These are phyloP conservation scores for Periophthalmus modestus DNA, from an alignment of 2,113 vertebrate species.

Conservation along the genomic window DNA sequence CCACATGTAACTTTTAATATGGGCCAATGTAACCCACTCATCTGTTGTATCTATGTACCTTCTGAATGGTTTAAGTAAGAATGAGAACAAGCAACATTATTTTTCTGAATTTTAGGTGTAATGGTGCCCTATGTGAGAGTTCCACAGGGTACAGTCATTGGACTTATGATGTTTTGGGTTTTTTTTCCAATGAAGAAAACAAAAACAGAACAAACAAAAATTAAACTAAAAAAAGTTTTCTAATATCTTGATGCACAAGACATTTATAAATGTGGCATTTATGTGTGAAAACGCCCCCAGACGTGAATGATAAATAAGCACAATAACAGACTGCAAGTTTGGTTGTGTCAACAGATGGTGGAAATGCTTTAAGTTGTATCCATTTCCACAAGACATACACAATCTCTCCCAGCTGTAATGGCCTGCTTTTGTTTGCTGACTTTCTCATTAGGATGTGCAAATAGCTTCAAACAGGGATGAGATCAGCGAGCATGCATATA, in stretches of 20 bases:
- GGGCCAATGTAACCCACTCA: no score
- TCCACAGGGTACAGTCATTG: slow-evolving; percentile 5
- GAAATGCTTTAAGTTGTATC: background rate
- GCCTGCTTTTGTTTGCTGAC: slow-evolving; percentile 29
- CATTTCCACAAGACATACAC: slow-evolving; percentile 6
- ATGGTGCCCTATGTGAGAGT: background rate
- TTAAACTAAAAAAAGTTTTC: background rate
- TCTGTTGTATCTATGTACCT: no score
- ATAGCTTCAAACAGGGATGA: slow-evolving; percentile 9
- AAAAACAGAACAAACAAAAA: no score
- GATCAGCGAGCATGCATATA: slow-evolving; percentile 1
- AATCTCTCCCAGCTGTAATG: slow-evolving; percentile 3
- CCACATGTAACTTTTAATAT: no score
- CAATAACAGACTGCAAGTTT: background rate
- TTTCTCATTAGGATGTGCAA: slow-evolving; percentile 37
- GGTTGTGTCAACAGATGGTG: background rate
- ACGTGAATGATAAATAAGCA: background rate
- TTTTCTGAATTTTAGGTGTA: no score
- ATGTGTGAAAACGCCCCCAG: background rate
- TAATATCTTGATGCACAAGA: background rate
- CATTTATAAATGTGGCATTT: background rate
- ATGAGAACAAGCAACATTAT: no score
- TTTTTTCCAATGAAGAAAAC: background rate
- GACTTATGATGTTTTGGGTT: background rate
- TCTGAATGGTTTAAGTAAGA: no score